These are phyloP conservation scores for Tragulus kanchil DNA, from an alignment of 2,113 vertebrate genomes.

Conservation along the genomic window DNA sequence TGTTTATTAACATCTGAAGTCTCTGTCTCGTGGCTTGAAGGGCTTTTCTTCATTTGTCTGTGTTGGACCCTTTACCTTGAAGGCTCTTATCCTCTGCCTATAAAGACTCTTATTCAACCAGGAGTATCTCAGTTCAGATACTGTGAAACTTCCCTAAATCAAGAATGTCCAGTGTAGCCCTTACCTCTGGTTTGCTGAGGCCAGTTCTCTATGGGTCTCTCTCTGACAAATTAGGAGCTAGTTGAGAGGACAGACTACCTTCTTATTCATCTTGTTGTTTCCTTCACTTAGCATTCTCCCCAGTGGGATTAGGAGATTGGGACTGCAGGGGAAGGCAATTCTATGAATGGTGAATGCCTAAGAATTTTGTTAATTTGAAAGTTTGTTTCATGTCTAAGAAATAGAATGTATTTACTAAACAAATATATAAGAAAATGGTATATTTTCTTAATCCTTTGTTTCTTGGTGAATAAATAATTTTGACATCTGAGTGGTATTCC, in stretches of 20 bases:
- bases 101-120: not conserved
- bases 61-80: not conserved
- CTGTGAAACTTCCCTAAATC: not conserved
- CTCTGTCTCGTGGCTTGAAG: not conserved
- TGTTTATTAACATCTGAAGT: not conserved
- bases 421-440: not conserved
- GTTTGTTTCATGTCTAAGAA: constrained; percentile 23
- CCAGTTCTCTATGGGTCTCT: not conserved
- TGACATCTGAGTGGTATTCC: not conserved
- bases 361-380: not conserved
- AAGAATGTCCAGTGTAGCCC: fast-evolving
- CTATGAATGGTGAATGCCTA: not conserved
- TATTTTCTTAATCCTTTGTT: constrained; percentile 16
- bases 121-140: not conserved
- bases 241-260: not conserved
- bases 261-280: not conserved
- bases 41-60: not conserved
- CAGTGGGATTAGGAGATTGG: not conserved
- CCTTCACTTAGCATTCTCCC: not conserved
- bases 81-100: not conserved
- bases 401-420: not conserved
- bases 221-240: not conserved
- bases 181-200: not conserved
- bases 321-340: fast-evolving
- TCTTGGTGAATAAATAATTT: not conserved